Evolutionary conservation across 2,797 vertebrate genomes (phyloP), one percentile per base, ranked within the genome.

Genomic region (Sebastolobus alascanus): DNA sequence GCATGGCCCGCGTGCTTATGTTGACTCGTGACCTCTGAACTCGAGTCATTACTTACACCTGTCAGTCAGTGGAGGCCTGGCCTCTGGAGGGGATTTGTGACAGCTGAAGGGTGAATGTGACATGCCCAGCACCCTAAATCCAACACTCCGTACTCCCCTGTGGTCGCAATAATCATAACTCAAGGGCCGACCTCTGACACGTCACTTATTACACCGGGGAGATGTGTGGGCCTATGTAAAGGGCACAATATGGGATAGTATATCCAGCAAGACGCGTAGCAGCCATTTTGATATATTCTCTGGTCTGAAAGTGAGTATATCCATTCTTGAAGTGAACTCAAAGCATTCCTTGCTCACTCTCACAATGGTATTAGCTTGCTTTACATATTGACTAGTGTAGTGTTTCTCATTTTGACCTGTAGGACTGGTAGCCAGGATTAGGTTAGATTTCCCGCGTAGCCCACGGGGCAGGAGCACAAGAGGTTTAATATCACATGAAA

Each of bases 71-170:
- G 12, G 82, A 82, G 78, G 65, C 78, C 84, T 43, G 59, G 88
- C 82, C 93, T 87, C 88, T 79, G 65, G 82, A 86, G 83, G 84
- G 71, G 75, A 68, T 83, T 68, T 83, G 83, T 91, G 93, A 94
- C 93, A 95, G 94, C 93, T 94, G 92, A 92, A 87, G 90, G 91
- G 90, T 91, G 90, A 93, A 87, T 84, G 87, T 90, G 92, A 92
- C 89, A 90, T 90, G 85, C 88, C 85, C 75, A 14, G 80, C 87
- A 90, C 92, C 91, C 86, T 89, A 90, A 92, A 89, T 83, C 84
- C 85, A 77, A 84, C 81, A 82, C 84, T 66, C 78, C 14, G 2
- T 50, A 80, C 82, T 88, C 87, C 87, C 73, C 75, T 74, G 87
- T 66, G 88, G 84, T 83, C 64, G 20, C 82, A 88, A 89, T 92